Conservation (phyloP, 1,140 invertebrate genomes). For the Druon quercuslanigerum region DNA sequence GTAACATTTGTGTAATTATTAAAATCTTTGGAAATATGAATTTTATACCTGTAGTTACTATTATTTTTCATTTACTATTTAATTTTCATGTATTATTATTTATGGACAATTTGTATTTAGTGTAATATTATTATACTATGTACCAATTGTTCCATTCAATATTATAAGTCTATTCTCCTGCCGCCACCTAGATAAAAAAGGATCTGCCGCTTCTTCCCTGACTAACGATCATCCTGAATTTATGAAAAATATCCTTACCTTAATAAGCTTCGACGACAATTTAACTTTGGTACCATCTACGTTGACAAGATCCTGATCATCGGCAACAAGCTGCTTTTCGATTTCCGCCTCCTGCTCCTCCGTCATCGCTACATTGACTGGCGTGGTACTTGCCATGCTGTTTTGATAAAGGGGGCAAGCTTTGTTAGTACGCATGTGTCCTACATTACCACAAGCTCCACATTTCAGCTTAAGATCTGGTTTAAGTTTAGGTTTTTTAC, state of each 20-base stretch:
- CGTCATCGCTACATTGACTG: slow-evolving; percentile 85
- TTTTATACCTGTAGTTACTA: too few relatives aligned
- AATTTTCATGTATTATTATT: too few relatives aligned
- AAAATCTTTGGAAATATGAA: too few relatives aligned
- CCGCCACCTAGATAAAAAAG: too few relatives aligned
- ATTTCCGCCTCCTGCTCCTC: slow-evolving; percentile 90
- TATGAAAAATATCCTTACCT: slow-evolving; percentile 74
- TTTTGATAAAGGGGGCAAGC: slow-evolving; percentile 95
- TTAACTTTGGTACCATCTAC: slow-evolving; percentile 94
- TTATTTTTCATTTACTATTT: too few relatives aligned
- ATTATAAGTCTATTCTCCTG: too few relatives aligned
- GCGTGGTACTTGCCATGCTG: slow-evolving; percentile 76
- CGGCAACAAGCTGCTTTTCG: slow-evolving; percentile 83
- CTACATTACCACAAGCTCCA: slow-evolving; percentile 95
- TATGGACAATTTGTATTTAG: too few relatives aligned
- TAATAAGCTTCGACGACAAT: slow-evolving; percentile 87
- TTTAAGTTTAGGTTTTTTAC: slow-evolving; percentile 90
- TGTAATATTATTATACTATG: too few relatives aligned
- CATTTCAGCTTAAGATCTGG: slow-evolving; percentile 95
- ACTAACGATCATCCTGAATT: slow-evolving; percentile 17
- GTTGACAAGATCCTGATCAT: slow-evolving; percentile 92
- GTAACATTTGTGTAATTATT: too few relatives aligned
- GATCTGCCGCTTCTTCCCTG: too few relatives aligned
- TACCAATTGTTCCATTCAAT: too few relatives aligned
- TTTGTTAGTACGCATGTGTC: slow-evolving; percentile 94